These are phyloP conservation scores for Temnothorax rugatulus DNA, from an alignment of 2,888 invertebrate genomes.

Conservation along the genomic window DNA sequence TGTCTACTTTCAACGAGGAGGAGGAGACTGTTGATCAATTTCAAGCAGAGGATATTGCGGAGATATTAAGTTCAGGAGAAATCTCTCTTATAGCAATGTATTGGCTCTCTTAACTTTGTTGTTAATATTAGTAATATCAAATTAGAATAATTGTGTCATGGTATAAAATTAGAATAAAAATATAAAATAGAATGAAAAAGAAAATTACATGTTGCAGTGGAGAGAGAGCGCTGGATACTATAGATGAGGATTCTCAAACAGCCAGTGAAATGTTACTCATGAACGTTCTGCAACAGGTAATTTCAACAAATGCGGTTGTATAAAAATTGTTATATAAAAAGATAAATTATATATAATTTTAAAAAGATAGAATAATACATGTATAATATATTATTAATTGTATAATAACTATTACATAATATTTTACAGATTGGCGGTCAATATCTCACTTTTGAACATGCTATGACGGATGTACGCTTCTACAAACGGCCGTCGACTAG, in stretches of 20 bases:
- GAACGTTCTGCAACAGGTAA: conserved; percentile 70
- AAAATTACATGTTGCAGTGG: conserved; percentile 65
- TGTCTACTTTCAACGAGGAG: conserved; percentile 77
- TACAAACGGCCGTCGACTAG: conserved; percentile 56
- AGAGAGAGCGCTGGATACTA: conserved; percentile 61
- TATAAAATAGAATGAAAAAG: conserved; percentile 10
- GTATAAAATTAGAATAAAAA: conserved; percentile 4
- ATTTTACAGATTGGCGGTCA: conserved; percentile 63
- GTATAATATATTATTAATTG: neutral
- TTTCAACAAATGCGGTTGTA: neutral
- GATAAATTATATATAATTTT: neutral
- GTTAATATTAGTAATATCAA: conserved; percentile 12
- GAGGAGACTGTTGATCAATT: conserved; percentile 65
- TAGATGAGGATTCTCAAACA: conserved; percentile 34
- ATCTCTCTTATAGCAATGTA: conserved; percentile 75
- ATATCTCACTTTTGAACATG: conserved; percentile 67
- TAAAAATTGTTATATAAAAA: neutral
- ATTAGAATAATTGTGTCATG: neutral
- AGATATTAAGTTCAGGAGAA: conserved; percentile 34
- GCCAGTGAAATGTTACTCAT: conserved; percentile 69
- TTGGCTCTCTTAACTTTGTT: conserved; percentile 27
- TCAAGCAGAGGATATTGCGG: conserved; percentile 58
- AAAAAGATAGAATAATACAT: conserved; percentile 9
- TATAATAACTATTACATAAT: neutral
- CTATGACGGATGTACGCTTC: conserved; percentile 66